These are phyloP conservation scores for Limanda limanda DNA, from an alignment of 2,113 vertebrate species.

Conservation along the genomic window DNA sequence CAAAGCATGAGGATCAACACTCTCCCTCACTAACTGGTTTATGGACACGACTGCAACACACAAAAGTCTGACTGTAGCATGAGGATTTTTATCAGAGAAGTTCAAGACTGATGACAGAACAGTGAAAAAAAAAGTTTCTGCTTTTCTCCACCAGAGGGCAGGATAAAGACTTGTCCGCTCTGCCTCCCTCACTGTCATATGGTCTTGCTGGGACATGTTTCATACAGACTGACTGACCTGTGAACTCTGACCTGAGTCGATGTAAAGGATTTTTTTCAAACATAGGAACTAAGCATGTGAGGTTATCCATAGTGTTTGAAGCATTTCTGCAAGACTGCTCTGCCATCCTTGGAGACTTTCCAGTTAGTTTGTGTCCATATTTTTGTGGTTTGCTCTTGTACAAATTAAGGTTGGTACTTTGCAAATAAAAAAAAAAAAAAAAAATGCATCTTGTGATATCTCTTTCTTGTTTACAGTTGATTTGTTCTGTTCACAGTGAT, in stretches of 20 bases:
- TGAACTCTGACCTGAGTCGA: slow-evolving; percentile 3
- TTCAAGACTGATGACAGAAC: background rate
- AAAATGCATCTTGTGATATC: slow-evolving; percentile 8
- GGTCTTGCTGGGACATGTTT: background rate
- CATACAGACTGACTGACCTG: slow-evolving; percentile 8
- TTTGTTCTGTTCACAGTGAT: background rate
- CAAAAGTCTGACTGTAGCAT: background rate
- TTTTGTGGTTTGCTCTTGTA: slow-evolving; percentile 52
- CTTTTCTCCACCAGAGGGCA: slow-evolving; percentile 40
- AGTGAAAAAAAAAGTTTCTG: background rate
- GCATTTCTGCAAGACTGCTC: slow-evolving; percentile 1
- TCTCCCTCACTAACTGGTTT: slow-evolving; percentile 88
- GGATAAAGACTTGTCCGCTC: background rate
- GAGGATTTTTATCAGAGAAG: slow-evolving; percentile 13
- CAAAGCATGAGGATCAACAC: slow-evolving; percentile 98
- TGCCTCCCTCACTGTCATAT: background rate
- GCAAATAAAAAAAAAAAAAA: slow-evolving; percentile 41
- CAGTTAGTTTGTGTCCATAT: slow-evolving; percentile 36
- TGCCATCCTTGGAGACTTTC: slow-evolving; percentile 1
- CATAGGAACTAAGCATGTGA: background rate
- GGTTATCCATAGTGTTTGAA: slow-evolving; percentile 11
- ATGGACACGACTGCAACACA: background rate
- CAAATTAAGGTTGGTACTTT: slow-evolving; percentile 62
- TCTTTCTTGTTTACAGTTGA: slow-evolving; percentile 5
- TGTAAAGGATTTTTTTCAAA: slow-evolving; percentile 33